These are phyloP conservation scores for Macrocentrus cingulum DNA, from an alignment of 1,140 invertebrate species.

Conservation along the genomic window DNA sequence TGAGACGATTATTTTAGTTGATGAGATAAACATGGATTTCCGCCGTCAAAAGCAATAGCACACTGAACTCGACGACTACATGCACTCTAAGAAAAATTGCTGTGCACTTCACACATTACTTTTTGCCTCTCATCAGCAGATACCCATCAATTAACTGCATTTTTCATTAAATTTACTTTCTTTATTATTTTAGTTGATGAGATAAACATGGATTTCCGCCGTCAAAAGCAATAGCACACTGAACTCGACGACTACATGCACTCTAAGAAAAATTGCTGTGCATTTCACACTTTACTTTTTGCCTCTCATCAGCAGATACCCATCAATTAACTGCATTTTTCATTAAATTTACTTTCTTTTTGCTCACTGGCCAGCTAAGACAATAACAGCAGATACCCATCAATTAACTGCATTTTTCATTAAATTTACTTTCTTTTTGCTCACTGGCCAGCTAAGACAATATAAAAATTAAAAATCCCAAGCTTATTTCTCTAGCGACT, in stretches of 20 bases:
- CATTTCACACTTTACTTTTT: not conserved
- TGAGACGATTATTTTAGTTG: no score
- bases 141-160: no score
- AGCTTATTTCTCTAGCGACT: not conserved
- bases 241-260: no score
- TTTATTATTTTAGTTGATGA: no score
- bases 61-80: no score
- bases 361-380: slow-evolving; percentile 58
- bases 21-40: no score
- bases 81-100: no score
- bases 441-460: slow-evolving; percentile 58
- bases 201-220: no score
- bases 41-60: no score
- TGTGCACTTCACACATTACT: not conserved
- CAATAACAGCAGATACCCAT: slow-evolving; percentile 40
- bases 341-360: slow-evolving; percentile 12
- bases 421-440: slow-evolving; percentile 55
- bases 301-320: not conserved
- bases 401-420: slow-evolving; percentile 3
- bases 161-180: slow-evolving; percentile 8
- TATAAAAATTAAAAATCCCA: slow-evolving; percentile 27
- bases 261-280: no score
- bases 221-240: no score
- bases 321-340: no score
- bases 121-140: not conserved